Evolutionary conservation across 2,797 vertebrate genomes (phyloP).

Genomic region (Lutjanus campechanus): DNA sequence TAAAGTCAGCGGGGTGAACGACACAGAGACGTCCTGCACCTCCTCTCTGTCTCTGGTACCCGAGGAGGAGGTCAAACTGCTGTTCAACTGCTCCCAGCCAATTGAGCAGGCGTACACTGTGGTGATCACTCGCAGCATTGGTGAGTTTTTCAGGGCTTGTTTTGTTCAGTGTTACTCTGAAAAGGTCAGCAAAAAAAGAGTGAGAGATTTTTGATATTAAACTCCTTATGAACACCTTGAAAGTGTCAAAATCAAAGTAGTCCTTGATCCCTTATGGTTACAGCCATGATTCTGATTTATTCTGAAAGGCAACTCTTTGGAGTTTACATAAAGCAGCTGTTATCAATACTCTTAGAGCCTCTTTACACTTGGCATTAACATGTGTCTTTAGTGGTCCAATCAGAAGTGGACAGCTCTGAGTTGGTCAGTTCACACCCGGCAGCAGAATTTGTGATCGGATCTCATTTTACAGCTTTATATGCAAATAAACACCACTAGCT

Average conservation of each 20-base stretch:
- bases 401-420: too few species aligned
- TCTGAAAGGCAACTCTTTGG: neutral
- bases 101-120: constrained; percentile 61
- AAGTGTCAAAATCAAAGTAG: neutral
- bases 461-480: too few species aligned
- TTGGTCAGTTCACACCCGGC: too few species aligned
- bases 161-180: neutral
- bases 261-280: too few species aligned
- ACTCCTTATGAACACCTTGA: neutral
- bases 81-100: constrained; percentile 72
- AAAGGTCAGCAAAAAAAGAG: neutral
- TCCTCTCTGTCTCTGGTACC: constrained; percentile 59
- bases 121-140: constrained; percentile 48
- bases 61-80: constrained; percentile 66
- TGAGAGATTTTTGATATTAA: neutral
- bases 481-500: too few species aligned
- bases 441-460: too few species aligned
- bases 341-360: too few species aligned
- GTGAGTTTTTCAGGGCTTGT: constrained; percentile 63
- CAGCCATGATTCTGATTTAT: neutral
- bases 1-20: constrained; percentile 52
- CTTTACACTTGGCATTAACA: too few species aligned
- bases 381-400: too few species aligned
- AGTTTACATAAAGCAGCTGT: neutral
- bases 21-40: constrained; percentile 50